Evolutionary conservation across 2,113 vertebrate species (phyloP).

Genomic region (Reinhardtius hippoglossoides): DNA sequence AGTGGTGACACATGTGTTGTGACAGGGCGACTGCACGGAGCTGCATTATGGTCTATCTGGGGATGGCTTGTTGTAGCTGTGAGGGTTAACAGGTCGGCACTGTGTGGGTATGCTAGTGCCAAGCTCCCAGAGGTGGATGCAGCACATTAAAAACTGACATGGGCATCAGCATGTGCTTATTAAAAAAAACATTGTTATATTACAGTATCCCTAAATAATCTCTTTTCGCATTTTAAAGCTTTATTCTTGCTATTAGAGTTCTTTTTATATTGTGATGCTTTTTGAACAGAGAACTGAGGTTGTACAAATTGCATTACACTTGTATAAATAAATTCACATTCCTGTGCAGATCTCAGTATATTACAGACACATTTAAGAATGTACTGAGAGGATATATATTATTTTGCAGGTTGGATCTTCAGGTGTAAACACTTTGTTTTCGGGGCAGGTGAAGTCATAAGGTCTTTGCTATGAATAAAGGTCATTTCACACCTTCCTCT

Average conservation of each 20-base stretch:
- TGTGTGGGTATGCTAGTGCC: slow-evolving; percentile 28
- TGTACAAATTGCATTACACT: slow-evolving; percentile 32
- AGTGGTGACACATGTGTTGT: slow-evolving; percentile 71
- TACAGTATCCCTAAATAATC: not conserved
- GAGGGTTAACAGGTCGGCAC: slow-evolving; percentile 51
- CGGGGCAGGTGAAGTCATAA: slow-evolving; percentile 24
- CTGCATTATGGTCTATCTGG: slow-evolving; percentile 51
- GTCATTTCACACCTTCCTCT: slow-evolving; percentile 48
- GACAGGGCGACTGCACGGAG: slow-evolving; percentile 53
- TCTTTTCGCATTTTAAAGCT: not conserved
- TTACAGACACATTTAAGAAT: too few relatives aligned
- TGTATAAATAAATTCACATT: not conserved
- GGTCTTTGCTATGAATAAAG: slow-evolving; percentile 40
- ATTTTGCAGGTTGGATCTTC: not conserved
- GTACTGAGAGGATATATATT: not conserved
- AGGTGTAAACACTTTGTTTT: slow-evolving; percentile 25
- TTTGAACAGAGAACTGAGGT: slow-evolving; percentile 8
- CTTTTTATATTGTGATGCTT: not conserved
- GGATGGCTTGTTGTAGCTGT: slow-evolving; percentile 58
- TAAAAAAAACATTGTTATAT: not conserved
- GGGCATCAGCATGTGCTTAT: slow-evolving; percentile 22
- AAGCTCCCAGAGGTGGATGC: slow-evolving; percentile 43
- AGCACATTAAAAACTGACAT: slow-evolving; percentile 30
- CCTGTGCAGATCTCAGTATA: not conserved
- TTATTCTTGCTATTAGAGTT: too few relatives aligned